Evolutionary conservation across 2,797 vertebrate genomes (phyloP).

Genomic region (Cirrhinus mrigala): DNA sequence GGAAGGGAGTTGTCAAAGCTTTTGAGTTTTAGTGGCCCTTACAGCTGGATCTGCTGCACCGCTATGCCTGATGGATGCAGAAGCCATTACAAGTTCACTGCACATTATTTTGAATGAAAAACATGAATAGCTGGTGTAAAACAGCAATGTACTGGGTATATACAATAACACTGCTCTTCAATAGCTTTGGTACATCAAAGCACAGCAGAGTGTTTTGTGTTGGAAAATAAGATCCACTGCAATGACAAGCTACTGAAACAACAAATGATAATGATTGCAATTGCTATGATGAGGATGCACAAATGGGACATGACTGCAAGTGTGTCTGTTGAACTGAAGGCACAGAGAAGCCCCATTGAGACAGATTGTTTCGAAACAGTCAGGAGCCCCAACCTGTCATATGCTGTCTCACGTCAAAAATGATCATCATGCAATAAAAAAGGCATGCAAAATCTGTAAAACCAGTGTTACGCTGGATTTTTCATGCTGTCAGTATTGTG

Average conservation of each 20-base stretch:
- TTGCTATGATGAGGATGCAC: slow-evolving; percentile 6
- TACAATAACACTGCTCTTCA: background rate
- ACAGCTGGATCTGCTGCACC: background rate
- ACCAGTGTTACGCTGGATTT: background rate
- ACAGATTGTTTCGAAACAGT: slow-evolving; percentile 40
- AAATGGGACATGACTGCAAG: slow-evolving; percentile 30
- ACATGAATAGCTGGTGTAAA: background rate
- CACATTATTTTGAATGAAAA: background rate
- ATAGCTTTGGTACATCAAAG: no score
- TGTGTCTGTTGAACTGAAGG: background rate
- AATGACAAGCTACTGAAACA: background rate
- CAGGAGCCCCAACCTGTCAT: slow-evolving; percentile 48
- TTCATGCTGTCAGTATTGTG: slow-evolving; percentile 35
- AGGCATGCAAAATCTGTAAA: background rate
- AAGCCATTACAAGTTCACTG: background rate
- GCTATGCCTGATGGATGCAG: background rate
- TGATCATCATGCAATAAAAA: slow-evolving; percentile 1
- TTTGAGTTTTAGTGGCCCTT: background rate
- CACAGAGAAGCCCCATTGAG: background rate
- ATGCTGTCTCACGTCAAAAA: slow-evolving; percentile 42
- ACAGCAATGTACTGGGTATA: background rate
- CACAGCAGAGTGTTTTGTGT: background rate
- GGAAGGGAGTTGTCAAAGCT: background rate
- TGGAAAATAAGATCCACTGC: background rate
- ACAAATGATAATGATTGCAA: slow-evolving; percentile 5